Conservation (phyloP, 2,113 vertebrate genomes). For the Urocynchramus pylzowi region DNA sequence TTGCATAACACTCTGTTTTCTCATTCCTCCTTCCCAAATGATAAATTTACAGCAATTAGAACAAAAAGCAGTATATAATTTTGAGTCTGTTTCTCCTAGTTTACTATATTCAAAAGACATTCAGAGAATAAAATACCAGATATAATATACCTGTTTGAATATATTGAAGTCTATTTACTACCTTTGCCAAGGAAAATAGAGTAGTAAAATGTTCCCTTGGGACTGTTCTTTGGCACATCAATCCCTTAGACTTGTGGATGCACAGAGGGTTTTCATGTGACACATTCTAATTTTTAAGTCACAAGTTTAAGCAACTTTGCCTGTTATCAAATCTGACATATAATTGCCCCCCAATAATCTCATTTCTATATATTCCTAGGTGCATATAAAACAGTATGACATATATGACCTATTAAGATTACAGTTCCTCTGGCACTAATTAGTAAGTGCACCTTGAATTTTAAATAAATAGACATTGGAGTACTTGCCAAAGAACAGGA, state of each 20-base stretch:
- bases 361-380: background rate
- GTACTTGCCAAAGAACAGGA: background rate
- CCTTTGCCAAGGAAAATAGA: background rate
- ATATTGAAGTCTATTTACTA: background rate
- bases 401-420: slow-evolving; percentile 35
- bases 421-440: slow-evolving; percentile 24
- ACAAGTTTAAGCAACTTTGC: background rate
- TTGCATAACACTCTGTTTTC: background rate
- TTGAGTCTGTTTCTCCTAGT: background rate
- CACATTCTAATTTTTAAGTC: background rate
- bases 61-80: background rate
- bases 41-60: background rate
- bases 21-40: background rate
- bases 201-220: background rate
- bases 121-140: background rate
- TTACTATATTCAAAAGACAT: background rate
- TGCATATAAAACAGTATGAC: background rate
- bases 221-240: background rate
- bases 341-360: background rate
- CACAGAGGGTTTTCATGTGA: background rate
- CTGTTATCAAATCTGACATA: background rate
- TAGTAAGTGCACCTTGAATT: slow-evolving; percentile 39
- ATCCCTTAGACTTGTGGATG: background rate
- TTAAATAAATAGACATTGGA: slow-evolving; percentile 25
- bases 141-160: background rate